Evolutionary conservation across 2,113 vertebrate genomes (phyloP).

Genomic region (Istiophorus platypterus): DNA sequence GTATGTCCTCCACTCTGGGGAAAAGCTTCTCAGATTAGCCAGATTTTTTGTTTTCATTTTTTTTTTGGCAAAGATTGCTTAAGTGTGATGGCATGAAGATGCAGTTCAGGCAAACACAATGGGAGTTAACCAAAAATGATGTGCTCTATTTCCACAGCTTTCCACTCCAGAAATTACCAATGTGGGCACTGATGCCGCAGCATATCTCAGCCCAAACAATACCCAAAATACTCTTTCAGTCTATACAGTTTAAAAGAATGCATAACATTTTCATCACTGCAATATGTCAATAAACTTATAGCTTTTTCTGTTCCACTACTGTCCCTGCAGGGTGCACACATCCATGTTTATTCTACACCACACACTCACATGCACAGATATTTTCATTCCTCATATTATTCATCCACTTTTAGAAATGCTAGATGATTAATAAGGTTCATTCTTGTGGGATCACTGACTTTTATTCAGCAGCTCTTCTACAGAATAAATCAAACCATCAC

Average conservation of each 20-base stretch:
- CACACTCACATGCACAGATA: neutral
- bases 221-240: conserved; percentile 64
- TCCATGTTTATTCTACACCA: neutral
- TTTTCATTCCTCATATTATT: conserved; percentile 5
- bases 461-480: conserved; percentile 17
- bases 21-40: conserved; percentile 1
- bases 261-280: conserved; percentile 63
- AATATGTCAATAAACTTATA: conserved; percentile 72
- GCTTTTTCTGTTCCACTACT: conserved; percentile 55
- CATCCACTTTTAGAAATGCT: neutral
- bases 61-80: conserved; percentile 31
- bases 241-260: conserved; percentile 70
- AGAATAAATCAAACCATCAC: conserved; percentile 29
- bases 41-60: neutral
- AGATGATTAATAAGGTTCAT: conserved; percentile 14
- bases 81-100: no score
- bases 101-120: no score
- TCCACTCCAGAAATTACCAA: conserved; percentile 42
- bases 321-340: conserved; percentile 19
- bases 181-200: conserved; percentile 33
- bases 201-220: conserved; percentile 49
- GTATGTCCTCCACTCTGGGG: neutral
- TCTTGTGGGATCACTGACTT: conserved; percentile 5
- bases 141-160: conserved; percentile 33
- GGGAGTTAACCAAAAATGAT: conserved; percentile 40